phyloP scores from a whole-genome alignment of 2,888 invertebrate species.

The Aphodius sticticus region DNA sequence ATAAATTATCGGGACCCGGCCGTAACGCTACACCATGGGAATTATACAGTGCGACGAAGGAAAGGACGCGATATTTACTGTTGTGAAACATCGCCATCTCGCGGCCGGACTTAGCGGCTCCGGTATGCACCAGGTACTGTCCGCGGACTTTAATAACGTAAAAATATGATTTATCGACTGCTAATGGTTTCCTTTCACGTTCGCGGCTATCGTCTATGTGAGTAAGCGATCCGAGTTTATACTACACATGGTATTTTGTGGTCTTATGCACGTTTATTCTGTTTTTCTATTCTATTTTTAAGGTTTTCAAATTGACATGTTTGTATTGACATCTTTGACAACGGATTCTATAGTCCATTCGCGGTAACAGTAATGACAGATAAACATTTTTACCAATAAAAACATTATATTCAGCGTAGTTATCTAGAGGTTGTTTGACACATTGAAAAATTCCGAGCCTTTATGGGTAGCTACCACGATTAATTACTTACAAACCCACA shows the following conservation, averaged over 20 bases:
- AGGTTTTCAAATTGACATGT: not conserved
- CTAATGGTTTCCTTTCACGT: constrained; percentile 24
- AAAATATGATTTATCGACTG: constrained; percentile 26
- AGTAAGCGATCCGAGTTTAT: not conserved
- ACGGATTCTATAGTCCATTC: not conserved
- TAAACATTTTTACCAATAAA: too few species aligned
- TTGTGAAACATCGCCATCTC: constrained; percentile 20
- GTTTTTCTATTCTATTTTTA: not conserved
- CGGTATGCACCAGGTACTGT: not conserved
- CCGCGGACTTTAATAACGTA: constrained; percentile 7
- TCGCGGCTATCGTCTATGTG: not conserved
- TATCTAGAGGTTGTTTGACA: too few species aligned
- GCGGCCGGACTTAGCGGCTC: constrained; percentile 13
- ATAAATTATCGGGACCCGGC: constrained; percentile 16
- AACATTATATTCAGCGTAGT: too few species aligned
- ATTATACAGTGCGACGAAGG: not conserved
- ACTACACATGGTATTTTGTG: not conserved
- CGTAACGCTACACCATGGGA: not conserved
- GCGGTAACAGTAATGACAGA: too few species aligned
- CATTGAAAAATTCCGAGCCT: too few species aligned
- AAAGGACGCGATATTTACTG: constrained; percentile 13
- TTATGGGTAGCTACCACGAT: too few species aligned
- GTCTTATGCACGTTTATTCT: not conserved
- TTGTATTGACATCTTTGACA: not conserved
- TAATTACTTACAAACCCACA: too few species aligned